Evolutionary conservation across 2,888 invertebrate species (phyloP), one percentile per base, ranked within the genome.

Genomic region (Alsophila aescularia): DNA sequence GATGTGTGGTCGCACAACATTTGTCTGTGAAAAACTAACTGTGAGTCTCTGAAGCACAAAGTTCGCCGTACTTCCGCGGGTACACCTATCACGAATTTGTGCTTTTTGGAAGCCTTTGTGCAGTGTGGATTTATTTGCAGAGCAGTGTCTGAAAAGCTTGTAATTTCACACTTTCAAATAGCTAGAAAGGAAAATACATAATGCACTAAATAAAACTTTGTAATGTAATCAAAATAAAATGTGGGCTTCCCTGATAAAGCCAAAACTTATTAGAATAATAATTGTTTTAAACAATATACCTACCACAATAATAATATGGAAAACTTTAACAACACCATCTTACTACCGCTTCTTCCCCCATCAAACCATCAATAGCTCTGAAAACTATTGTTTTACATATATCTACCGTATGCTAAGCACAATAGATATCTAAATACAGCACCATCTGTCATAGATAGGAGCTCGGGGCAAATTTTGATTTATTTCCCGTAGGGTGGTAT

Each of bases 381-480:
- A 5, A 29, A 29, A n/a, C n/a, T 2, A 9, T 29, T 10, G 2
- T 10, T 13, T 13, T 13, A 12, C 6, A 3, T 12, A 13, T 6
- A 4, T 4, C 12, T 4, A 7, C 13, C 13, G 10, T 6, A 6
- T 13, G 32, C 12, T 12, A 13, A 29, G n/a, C 29, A 6, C 2
- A 32, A 32, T 29, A 29, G n/a, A 2, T 29, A 6, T 6, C 32
- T 13, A n/a, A 13, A 24, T 15, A 34, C 5, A 41, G 3, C 32
- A 35, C 52, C 48, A 42, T 14, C 39, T 49, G 37, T 49, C 42
- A 48, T 13, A 42, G 27, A 40, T 49, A 16, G 21, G 32, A 43
- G 31, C 32, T 36, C 42, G 24, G 7, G 4, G 15, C 12, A 54
- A 49, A 48, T 54, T 53, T 48, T 54, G 53, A 54, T 54, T 54